Percentiles rank a stretch among this genome's conserved stretches.
Evolutionary conservation across 1,140 invertebrate genomes (phyloP).

Genomic region (Drosophila repleta): DNA sequence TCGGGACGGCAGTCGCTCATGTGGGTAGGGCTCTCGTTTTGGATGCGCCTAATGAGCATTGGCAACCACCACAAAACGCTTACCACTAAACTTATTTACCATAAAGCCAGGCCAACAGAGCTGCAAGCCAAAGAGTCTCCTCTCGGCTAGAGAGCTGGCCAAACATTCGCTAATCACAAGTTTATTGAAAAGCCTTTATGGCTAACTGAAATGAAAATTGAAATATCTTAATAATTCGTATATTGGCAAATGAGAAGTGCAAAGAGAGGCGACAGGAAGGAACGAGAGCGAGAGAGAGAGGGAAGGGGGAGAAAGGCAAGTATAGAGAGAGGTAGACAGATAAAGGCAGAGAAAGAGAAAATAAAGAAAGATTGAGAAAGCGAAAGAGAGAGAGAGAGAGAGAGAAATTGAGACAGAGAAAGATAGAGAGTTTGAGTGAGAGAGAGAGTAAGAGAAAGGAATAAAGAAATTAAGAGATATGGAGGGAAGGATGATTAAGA

Average conservation of each 20-base stretch:
- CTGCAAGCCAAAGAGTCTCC: not conserved
- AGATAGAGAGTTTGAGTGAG: not conserved
- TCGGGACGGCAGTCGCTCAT: slow-evolving; percentile 1
- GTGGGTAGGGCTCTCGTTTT: slow-evolving; percentile 21
- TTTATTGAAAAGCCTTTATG: not conserved
- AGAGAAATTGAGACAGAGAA: not conserved
- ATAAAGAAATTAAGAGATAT: not conserved
- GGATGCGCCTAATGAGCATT: slow-evolving; percentile 16
- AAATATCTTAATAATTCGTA: not conserved
- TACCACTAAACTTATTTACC: not conserved
- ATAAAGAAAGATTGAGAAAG: not conserved
- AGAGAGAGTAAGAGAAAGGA: not conserved
- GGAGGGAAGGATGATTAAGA: not conserved
- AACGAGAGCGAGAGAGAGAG: not conserved
- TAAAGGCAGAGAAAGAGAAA: not conserved
- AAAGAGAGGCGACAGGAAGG: not conserved
- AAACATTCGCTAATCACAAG: slow-evolving; percentile 1
- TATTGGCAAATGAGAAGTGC: not conserved
- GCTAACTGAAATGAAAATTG: too few species aligned
- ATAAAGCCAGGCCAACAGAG: not conserved
- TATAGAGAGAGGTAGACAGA: not conserved
- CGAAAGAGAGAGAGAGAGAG: not conserved
- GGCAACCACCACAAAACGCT: not conserved
- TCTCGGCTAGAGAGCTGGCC: not conserved
- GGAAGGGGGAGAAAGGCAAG: not conserved